Evolutionary conservation across 2,888 invertebrate species (phyloP).

Genomic region (Apotomis capreana): DNA sequence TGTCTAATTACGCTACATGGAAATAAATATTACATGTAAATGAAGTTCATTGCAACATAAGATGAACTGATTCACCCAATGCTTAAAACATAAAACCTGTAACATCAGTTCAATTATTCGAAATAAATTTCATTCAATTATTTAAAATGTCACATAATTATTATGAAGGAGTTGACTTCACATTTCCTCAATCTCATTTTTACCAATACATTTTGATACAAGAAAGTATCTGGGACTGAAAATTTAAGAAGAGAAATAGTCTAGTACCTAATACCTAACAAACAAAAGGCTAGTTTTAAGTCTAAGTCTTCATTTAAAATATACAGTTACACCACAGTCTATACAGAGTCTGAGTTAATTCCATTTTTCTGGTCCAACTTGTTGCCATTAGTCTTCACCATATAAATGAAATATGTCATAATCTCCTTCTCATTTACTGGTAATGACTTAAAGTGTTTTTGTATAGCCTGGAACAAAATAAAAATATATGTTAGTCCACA

Average conservation of each 20-base stretch:
- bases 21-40: conserved; percentile 53
- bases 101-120: conserved; percentile 25
- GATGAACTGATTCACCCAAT: conserved; percentile 16
- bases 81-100: conserved; percentile 26
- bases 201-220: conserved; percentile 40
- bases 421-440: conserved; percentile 98
- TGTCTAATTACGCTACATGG: conserved; percentile 46
- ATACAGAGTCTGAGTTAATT: conserved; percentile 85
- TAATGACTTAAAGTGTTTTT: conserved; percentile 97
- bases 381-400: conserved; percentile 96
- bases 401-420: conserved; percentile 97
- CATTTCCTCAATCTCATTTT: conserved; percentile 22
- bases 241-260: conserved; percentile 58
- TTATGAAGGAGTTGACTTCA: conserved; percentile 25
- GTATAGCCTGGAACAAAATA: conserved; percentile 89
- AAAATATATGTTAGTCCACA: conserved; percentile 19
- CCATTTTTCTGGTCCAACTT: conserved; percentile 93
- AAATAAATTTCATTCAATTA: conserved; percentile 19
- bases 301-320: conserved; percentile 51
- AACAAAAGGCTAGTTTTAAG: conserved; percentile 46
- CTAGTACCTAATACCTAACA: conserved; percentile 48
- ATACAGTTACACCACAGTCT: conserved; percentile 56
- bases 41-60: conserved; percentile 38
- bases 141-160: conserved; percentile 27
- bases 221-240: conserved; percentile 59